Base-by-base conservation (phyloP, 2,888 invertebrate genomes). In the Heteromyza rotundicornis region DNA sequence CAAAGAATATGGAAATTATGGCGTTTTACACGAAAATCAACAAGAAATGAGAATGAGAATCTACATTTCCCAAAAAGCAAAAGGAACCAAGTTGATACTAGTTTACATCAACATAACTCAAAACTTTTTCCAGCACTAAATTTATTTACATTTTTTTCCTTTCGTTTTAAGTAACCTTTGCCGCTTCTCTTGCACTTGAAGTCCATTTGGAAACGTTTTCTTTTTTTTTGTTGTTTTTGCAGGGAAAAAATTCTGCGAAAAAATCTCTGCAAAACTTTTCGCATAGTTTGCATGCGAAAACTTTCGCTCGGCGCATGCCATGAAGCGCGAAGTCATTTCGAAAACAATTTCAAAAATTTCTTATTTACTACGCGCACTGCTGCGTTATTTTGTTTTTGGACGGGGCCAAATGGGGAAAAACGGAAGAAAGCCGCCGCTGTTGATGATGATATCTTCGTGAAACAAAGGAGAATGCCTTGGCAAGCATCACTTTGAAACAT, bases 281-380 rank as follows among this genome's bases (percentile, higher is more conserved):
- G 47, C 2, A 47, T 47, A 47, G 47, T 47, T 47, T 47, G 47
- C 47, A 19, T 19, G 47, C 47, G 47, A 47, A 47, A 47, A 5
- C 14, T 47, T 20, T 47, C 10, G 47, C 47, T 27, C 10, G n/a
- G 17, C 47, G 47, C 5, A 40, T 14, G 16, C n/a, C 12, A 40
- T 2, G 12, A n/a, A 3, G 40, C 47, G 47, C 47, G 20, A 47
- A 47, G 20, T 40, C 47, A 47, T 47, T 20, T 8, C 2, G 20
- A 47, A 47, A 47, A 47, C 17, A 47, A 47, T 8, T 19, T 5
- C 17, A 19, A 19, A 40, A 40, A 40, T 40, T 14, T 5, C 19
- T 47, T 47, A 7, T 20, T 47, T 47, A 20, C 47, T 17, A 19
- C 3, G n/a, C n/a, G n/a, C n/a, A n/a, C n/a, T n/a, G n/a, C n/a